Evolutionary conservation across 2,888 invertebrate species (phyloP).

Genomic region (Apamea epomidion): DNA sequence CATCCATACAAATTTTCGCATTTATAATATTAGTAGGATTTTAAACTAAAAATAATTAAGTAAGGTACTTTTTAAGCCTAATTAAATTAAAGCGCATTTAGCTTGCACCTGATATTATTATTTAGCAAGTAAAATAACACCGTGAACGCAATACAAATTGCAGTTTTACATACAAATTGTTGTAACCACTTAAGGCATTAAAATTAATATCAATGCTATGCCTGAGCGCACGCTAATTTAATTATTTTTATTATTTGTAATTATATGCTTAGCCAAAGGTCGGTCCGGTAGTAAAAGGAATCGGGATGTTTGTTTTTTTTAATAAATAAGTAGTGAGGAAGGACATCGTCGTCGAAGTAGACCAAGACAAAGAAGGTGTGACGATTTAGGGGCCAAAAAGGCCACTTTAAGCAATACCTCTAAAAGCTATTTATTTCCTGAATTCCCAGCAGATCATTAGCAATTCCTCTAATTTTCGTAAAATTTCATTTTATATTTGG

Average conservation of each 20-base stretch:
- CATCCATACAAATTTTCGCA: no score
- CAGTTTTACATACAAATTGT: conserved; percentile 46
- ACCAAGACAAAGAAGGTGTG: no score
- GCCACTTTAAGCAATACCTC: no score
- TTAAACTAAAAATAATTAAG: background rate
- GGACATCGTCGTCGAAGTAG: no score
- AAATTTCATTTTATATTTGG: no score
- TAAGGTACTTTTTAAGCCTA: conserved; percentile 10
- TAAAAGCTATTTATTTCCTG: no score
- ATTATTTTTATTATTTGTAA: conserved; percentile 32
- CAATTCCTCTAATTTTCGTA: no score
- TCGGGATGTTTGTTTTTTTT: conserved; percentile 13
- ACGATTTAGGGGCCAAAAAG: no score
- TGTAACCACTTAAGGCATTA: conserved; percentile 26
- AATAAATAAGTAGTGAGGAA: background rate
- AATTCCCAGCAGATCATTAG: no score
- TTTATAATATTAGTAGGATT: no score
- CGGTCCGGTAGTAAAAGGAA: conserved; percentile 20
- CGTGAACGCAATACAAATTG: background rate
- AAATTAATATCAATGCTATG: conserved; percentile 18
- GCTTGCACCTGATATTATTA: conserved; percentile 4
- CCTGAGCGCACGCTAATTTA: conserved; percentile 2
- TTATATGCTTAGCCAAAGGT: conserved; percentile 39
- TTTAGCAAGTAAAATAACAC: conserved; percentile 13
- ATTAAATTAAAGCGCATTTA: conserved; percentile 8